Evolutionary conservation across 2,113 vertebrate species (phyloP).

Genomic region (Mungos mungo): DNA sequence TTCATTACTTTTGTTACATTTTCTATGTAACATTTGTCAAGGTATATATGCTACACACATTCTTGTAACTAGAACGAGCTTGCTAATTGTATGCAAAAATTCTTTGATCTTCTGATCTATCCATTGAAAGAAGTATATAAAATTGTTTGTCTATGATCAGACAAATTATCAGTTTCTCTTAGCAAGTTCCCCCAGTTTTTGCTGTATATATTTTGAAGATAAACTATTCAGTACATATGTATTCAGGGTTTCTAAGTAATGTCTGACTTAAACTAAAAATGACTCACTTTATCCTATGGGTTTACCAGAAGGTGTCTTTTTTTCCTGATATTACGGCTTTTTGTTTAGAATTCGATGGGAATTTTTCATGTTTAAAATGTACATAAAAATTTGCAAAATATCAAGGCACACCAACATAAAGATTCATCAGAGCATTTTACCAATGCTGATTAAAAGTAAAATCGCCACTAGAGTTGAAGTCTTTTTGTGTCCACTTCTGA

Average conservation of each 20-base stretch:
- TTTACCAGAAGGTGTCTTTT: background rate
- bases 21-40: too few relatives aligned
- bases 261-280: background rate
- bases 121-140: background rate
- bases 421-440: background rate
- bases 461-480: background rate
- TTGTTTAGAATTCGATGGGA: background rate
- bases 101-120: background rate
- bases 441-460: background rate
- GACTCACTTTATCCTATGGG: background rate
- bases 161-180: background rate
- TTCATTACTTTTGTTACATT: background rate
- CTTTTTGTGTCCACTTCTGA: background rate
- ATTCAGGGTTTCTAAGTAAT: background rate
- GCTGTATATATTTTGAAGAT: background rate
- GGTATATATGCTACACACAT: background rate
- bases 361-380: background rate
- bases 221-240: background rate
- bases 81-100: background rate
- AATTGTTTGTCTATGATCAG: background rate
- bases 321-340: background rate
- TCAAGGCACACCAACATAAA: background rate
- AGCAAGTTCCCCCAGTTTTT: background rate
- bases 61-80: background rate
- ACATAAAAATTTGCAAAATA: background rate